Evolutionary conservation across 1,140 invertebrate genomes (phyloP).

Genomic region (Pissodes strobi): DNA sequence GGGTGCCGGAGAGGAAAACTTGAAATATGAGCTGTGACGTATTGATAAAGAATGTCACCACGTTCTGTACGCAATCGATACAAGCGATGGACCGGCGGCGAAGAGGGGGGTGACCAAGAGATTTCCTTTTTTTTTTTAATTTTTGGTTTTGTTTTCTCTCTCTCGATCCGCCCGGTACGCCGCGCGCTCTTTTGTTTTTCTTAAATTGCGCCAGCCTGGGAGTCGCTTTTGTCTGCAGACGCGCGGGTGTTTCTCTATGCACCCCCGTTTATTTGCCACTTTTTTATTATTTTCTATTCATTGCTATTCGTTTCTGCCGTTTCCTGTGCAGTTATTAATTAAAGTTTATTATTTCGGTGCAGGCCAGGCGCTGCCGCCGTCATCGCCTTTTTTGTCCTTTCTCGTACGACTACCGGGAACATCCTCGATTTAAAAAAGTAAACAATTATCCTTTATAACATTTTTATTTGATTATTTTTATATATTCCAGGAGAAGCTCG

Average conservation of each 20-base stretch:
- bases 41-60: conserved; percentile 67
- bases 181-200: conserved; percentile 40
- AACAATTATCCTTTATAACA: background rate
- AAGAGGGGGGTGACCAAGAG: conserved; percentile 1
- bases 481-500: too few species aligned
- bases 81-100: conserved; percentile 38
- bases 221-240: conserved; percentile 34
- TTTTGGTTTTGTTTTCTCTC: conserved; percentile 37
- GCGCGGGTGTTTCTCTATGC: conserved; percentile 36
- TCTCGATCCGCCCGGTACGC: conserved; percentile 34
- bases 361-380: background rate
- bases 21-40: conserved; percentile 60
- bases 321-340: conserved; percentile 37
- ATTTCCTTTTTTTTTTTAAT: conserved; percentile 36
- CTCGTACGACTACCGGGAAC: background rate
- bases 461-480: too few species aligned
- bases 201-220: conserved; percentile 39
- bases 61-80: conserved; percentile 59
- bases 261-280: conserved; percentile 28
- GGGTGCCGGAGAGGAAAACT: conserved; percentile 55
- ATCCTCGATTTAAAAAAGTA: background rate
- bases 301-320: conserved; percentile 30
- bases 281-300: conserved; percentile 29
- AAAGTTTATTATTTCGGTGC: conserved; percentile 31
- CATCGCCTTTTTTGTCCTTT: background rate